phyloP scores from a whole-genome alignment of 2,888 invertebrate genomes.

The Drosophila lacicola region DNA sequence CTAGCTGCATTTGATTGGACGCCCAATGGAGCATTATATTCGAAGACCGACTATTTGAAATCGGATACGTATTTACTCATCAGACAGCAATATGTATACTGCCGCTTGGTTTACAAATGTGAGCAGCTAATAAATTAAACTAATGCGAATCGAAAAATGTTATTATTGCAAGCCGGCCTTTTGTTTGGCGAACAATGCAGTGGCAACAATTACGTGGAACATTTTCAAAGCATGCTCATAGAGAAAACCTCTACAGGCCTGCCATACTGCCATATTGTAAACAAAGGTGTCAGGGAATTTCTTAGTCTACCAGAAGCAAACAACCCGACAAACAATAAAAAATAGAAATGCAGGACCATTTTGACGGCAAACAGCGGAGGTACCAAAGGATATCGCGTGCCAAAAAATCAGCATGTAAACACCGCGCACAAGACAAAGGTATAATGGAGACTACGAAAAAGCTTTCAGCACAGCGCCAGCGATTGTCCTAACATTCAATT shows the following conservation, averaged over 20 bases:
- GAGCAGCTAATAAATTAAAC: slow-evolving; percentile 51
- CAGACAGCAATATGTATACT: slow-evolving; percentile 1
- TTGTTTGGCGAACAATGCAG: slow-evolving; percentile 68
- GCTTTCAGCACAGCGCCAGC: slow-evolving; percentile 57
- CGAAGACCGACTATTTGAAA: background rate
- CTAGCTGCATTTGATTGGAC: no score
- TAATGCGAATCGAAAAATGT: slow-evolving; percentile 45
- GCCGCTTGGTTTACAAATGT: background rate
- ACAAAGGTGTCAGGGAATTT: slow-evolving; percentile 57
- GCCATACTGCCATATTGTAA: slow-evolving; percentile 24
- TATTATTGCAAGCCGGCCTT: slow-evolving; percentile 44
- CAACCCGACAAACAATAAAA: slow-evolving; percentile 40
- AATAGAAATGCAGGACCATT: slow-evolving; percentile 38
- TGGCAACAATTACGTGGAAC: slow-evolving; percentile 52
- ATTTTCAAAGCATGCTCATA: slow-evolving; percentile 17
- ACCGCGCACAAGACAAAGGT: slow-evolving; percentile 35
- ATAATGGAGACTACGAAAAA: slow-evolving; percentile 38
- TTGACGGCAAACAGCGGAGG: slow-evolving; percentile 60
- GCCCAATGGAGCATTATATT: background rate
- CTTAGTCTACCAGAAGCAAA: slow-evolving; percentile 57
- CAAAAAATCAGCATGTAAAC: slow-evolving; percentile 73
- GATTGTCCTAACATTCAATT: slow-evolving; percentile 17
- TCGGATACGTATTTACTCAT: background rate
- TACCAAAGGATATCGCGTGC: slow-evolving; percentile 81
- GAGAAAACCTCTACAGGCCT: slow-evolving; percentile 13